A percentile compares a stretch with the other conserved stretches of the same genome.
phyloP scores from a whole-genome alignment of 2,888 invertebrate genomes.

The Meghimatium bilineatum region DNA sequence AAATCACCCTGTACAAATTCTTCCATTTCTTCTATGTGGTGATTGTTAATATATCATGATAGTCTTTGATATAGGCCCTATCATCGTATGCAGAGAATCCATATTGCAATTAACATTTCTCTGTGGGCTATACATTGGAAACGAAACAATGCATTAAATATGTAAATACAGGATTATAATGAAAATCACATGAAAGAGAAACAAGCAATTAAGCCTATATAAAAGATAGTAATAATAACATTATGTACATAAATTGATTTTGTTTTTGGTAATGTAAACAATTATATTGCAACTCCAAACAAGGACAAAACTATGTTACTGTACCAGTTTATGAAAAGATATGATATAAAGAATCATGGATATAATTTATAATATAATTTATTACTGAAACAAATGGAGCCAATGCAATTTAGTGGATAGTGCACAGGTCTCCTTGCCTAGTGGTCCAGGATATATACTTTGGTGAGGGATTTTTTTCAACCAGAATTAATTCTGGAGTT shows the following conservation, averaged over 20 bases:
- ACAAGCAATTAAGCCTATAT: too few relatives aligned
- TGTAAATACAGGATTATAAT: not conserved
- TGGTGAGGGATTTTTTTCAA: too few relatives aligned
- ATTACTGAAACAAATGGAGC: too few relatives aligned
- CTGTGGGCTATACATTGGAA: not conserved
- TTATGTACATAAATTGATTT: not conserved
- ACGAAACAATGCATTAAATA: not conserved
- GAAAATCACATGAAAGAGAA: not conserved
- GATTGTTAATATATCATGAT: not conserved
- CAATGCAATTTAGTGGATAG: too few relatives aligned
- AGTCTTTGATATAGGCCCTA: not conserved
- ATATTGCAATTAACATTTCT: not conserved
- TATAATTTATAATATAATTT: too few relatives aligned
- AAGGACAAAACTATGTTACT: too few relatives aligned
- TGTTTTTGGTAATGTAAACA: not conserved
- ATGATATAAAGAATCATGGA: too few relatives aligned
- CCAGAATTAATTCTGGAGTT: too few relatives aligned
- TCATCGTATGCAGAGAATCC: not conserved
- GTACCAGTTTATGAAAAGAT: too few relatives aligned
- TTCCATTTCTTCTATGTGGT: not conserved
- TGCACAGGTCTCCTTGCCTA: too few relatives aligned
- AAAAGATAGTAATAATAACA: not conserved
- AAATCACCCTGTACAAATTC: not conserved
- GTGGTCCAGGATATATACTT: too few relatives aligned
- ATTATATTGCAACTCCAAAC: slow-evolving; percentile 11